Percentiles rank a stretch among this genome's conserved stretches.
These are phyloP conservation scores for Euura lappo DNA, from an alignment of 1,140 invertebrate species.

Conservation along the genomic window DNA sequence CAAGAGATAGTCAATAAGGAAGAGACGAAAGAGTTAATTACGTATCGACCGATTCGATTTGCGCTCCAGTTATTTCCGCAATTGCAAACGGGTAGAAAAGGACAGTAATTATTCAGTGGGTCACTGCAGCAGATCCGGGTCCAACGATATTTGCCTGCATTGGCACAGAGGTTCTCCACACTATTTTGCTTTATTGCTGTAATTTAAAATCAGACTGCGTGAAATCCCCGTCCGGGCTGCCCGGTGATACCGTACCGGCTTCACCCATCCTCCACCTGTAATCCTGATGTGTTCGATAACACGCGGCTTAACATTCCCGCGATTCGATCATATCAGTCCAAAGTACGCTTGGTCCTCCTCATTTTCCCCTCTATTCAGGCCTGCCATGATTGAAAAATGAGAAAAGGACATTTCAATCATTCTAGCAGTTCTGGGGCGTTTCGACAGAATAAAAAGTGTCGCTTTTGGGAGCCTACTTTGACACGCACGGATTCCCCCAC, in stretches of 20 bases:
- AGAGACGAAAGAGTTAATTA: not conserved
- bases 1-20: not conserved
- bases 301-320: too few species aligned
- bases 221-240: not conserved
- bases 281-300: not conserved
- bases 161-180: not conserved
- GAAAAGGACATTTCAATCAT: not conserved
- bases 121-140: not conserved
- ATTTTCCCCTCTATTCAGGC: not conserved
- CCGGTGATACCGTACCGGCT: not conserved
- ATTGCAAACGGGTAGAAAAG: too few species aligned
- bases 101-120: too few species aligned
- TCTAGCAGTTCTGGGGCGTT: too few species aligned
- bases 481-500: not conserved
- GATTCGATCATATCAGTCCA: not conserved
- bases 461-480: not conserved
- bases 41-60: not conserved
- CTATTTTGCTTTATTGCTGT: slow-evolving; percentile 1
- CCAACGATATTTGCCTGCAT: not conserved
- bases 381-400: not conserved
- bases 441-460: too few species aligned
- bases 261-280: not conserved
- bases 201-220: slow-evolving; percentile 1
- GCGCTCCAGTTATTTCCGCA: too few species aligned
- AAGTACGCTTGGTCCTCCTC: not conserved